Conservation (phyloP, 2,113 vertebrate species). For the Arizona elegans region DNA sequence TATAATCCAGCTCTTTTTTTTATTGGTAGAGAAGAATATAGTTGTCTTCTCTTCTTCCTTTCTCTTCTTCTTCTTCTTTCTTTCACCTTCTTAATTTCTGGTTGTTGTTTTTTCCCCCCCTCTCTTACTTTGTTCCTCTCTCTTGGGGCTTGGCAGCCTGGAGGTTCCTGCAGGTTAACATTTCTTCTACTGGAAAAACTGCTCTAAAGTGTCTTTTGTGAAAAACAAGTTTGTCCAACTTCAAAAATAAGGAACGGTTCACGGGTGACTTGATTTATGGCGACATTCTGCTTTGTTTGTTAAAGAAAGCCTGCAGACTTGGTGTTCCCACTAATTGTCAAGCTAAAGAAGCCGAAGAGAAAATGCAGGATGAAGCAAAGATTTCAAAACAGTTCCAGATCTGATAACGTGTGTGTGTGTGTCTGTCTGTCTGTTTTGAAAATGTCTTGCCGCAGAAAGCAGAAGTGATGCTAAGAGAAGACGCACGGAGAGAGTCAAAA, state of each 20-base stretch:
- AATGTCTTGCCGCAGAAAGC: conserved; percentile 77
- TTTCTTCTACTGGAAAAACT: neutral
- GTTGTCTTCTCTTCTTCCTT: neutral
- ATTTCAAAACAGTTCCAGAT: neutral
- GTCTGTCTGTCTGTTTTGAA: neutral
- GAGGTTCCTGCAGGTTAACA: neutral
- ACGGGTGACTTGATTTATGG: neutral
- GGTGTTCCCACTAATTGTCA: neutral
- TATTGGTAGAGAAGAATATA: neutral
- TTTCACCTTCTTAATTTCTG: neutral
- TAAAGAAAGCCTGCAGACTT: neutral
- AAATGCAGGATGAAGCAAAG: neutral
- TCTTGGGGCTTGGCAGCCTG: neutral
- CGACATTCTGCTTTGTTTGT: neutral
- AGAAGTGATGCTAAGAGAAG: conserved; percentile 90
- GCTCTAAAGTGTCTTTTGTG: neutral
- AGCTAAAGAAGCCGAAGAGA: neutral
- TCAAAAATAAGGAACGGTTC: neutral
- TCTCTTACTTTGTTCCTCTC: neutral
- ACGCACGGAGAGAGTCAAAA: conserved; percentile 89
- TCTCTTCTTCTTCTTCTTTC: neutral
- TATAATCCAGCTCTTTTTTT: neutral
- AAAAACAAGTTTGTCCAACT: neutral
- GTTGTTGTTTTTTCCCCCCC: no score
- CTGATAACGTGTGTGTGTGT: neutral